A percentile compares a stretch with the other conserved stretches of the same genome.
Conservation (phyloP, 2,113 vertebrate species). For the Tragulus kanchil region DNA sequence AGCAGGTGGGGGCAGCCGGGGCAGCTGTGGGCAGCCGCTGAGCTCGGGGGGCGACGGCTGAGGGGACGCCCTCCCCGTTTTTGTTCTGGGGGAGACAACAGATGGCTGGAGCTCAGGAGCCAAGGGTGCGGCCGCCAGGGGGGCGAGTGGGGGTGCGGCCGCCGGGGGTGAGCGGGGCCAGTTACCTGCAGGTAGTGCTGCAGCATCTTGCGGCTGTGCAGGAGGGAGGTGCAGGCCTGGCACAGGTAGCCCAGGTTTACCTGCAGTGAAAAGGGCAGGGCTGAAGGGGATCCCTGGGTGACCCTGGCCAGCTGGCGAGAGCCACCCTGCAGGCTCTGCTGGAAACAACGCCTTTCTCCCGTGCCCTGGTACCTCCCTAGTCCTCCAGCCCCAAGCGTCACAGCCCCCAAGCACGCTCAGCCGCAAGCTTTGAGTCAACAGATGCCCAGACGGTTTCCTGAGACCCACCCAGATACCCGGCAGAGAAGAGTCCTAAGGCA, state of each 20-base stretch:
- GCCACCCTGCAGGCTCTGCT: too few species aligned
- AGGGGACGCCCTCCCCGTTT: slow-evolving; percentile 93
- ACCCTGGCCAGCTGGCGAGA: not conserved
- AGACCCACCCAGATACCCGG: not conserved
- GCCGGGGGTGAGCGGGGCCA: accelerated
- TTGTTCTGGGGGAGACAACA: slow-evolving; percentile 89
- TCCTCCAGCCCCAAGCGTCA: not conserved
- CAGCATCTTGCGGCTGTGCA: slow-evolving; percentile 99
- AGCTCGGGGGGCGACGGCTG: slow-evolving; percentile 88
- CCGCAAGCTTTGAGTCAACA: not conserved
- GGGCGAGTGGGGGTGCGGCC: not conserved
- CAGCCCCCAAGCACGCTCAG: not conserved
- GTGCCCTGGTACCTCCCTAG: not conserved
- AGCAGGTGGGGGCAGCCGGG: not conserved
- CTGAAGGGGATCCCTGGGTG: not conserved
- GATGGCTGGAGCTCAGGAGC: not conserved
- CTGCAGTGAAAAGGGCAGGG: slow-evolving; percentile 82
- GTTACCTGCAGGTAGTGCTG: slow-evolving; percentile 98
- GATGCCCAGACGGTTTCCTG: not conserved
- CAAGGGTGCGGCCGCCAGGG: not conserved
- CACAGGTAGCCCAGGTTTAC: slow-evolving; percentile 97
- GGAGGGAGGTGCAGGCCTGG: slow-evolving; percentile 97
- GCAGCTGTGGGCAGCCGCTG: slow-evolving; percentile 85
- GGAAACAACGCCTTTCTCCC: accelerated
- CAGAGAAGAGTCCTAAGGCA: not conserved